A percentile compares a stretch with the other conserved stretches of the same genome.
Evolutionary conservation across 2,888 invertebrate species (phyloP).

Genomic region (Nephrotoma guestfalica): DNA sequence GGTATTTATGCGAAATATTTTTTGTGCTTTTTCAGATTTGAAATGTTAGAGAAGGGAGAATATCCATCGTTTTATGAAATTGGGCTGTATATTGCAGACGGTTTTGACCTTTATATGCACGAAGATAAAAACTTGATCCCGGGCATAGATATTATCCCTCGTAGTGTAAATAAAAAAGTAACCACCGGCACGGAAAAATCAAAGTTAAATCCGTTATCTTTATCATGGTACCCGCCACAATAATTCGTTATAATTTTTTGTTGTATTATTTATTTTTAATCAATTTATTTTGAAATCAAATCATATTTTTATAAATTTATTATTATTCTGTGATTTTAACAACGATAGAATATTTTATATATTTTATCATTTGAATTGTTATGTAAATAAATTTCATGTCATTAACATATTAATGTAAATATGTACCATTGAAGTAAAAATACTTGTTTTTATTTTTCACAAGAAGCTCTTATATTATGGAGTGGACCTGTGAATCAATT

Average conservation of each 20-base stretch:
- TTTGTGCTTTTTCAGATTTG: conserved; percentile 14
- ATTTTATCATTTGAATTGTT: neutral
- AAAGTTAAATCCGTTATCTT: neutral
- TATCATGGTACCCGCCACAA: neutral
- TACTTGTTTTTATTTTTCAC: neutral
- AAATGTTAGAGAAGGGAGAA: conserved; percentile 21
- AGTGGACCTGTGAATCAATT: too few relatives aligned
- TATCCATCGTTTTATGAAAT: conserved; percentile 21
- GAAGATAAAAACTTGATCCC: conserved; percentile 12
- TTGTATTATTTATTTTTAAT: neutral
- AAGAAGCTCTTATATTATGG: too few relatives aligned
- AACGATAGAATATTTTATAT: neutral
- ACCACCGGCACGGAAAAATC: neutral
- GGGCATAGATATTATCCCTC: neutral
- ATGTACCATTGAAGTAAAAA: neutral
- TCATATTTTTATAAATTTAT: neutral
- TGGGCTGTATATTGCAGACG: conserved; percentile 14
- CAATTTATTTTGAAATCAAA: neutral
- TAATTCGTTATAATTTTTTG: neutral
- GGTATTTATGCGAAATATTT: neutral
- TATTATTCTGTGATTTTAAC: neutral
- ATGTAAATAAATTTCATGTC: neutral
- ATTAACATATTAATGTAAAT: neutral
- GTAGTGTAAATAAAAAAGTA: neutral
- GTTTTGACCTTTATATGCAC: conserved; percentile 20